phyloP scores from a whole-genome alignment of 2,888 invertebrate species.

The Drosophila yooni region DNA sequence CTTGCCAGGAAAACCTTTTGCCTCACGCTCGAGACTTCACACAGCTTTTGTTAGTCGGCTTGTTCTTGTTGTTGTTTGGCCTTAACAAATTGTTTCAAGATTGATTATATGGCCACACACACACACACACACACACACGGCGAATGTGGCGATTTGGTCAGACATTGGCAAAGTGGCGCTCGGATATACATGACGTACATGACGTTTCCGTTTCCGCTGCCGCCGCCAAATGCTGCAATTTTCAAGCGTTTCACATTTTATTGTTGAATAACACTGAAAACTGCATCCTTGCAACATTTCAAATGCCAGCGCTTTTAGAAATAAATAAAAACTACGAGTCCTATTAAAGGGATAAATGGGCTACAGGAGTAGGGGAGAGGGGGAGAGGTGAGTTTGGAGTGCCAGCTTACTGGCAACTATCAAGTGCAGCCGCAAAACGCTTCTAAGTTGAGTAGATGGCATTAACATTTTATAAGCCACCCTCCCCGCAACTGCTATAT shows the following conservation, averaged over 20 bases:
- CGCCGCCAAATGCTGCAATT: conserved; percentile 49
- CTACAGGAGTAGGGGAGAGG: neutral
- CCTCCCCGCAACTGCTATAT: neutral
- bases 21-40: conserved; percentile 43
- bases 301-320: conserved; percentile 41
- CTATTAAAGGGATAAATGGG: conserved; percentile 7
- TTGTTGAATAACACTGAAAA: conserved; percentile 44
- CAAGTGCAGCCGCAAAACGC: conserved; percentile 66
- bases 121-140: conserved; percentile 12
- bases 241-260: conserved; percentile 63
- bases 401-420: conserved; percentile 41
- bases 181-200: conserved; percentile 80
- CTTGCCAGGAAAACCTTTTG: conserved; percentile 47
- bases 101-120: conserved; percentile 75
- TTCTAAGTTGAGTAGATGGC: conserved; percentile 69
- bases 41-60: conserved; percentile 15
- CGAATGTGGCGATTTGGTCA: conserved; percentile 47
- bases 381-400: neutral
- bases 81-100: conserved; percentile 74
- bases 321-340: conserved; percentile 45
- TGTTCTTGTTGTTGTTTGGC: conserved; percentile 27
- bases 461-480: conserved; percentile 65
- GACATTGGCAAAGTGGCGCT: conserved; percentile 53
- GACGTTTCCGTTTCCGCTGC: conserved; percentile 82
- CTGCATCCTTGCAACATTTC: conserved; percentile 14